A percentile compares a stretch with the other conserved stretches of the same genome.
These are phyloP conservation scores for Drosophila littoralis DNA, from an alignment of 1,140 invertebrate species.

Conservation along the genomic window DNA sequence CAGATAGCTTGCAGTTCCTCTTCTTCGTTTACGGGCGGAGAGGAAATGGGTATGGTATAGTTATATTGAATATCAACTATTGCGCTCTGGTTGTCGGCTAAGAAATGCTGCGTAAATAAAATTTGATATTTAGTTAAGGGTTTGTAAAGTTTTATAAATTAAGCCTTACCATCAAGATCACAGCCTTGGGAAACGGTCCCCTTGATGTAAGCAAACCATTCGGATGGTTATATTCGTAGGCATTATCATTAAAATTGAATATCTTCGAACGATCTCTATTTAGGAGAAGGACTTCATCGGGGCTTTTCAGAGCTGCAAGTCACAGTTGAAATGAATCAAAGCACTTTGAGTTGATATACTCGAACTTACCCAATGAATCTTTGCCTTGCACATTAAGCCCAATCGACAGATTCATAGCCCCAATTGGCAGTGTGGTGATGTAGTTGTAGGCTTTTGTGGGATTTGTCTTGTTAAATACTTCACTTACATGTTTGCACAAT, in stretches of 20 bases:
- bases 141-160: background rate
- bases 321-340: background rate
- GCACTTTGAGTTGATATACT: conserved; percentile 33
- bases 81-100: conserved; percentile 86
- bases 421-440: conserved; percentile 92
- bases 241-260: conserved; percentile 91
- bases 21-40: conserved; percentile 51
- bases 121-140: background rate
- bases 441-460: conserved; percentile 92
- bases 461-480: conserved; percentile 90
- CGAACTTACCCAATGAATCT: conserved; percentile 92
- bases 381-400: conserved; percentile 91
- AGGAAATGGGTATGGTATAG: conserved; percentile 88
- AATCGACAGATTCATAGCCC: conserved; percentile 94
- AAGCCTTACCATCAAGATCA: conserved; percentile 58
- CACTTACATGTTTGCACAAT: conserved; percentile 89
- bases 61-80: conserved; percentile 94
- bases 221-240: conserved; percentile 88
- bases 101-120: conserved; percentile 87
- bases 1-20: conserved; percentile 59
- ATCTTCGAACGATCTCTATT: conserved; percentile 90
- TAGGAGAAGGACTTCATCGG: conserved; percentile 88
- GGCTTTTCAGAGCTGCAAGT: conserved; percentile 86
- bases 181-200: conserved; percentile 51
- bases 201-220: conserved; percentile 38